phyloP scores from a whole-genome alignment of 2,888 invertebrate genomes.

The Eueremaeus valkanovi region DNA sequence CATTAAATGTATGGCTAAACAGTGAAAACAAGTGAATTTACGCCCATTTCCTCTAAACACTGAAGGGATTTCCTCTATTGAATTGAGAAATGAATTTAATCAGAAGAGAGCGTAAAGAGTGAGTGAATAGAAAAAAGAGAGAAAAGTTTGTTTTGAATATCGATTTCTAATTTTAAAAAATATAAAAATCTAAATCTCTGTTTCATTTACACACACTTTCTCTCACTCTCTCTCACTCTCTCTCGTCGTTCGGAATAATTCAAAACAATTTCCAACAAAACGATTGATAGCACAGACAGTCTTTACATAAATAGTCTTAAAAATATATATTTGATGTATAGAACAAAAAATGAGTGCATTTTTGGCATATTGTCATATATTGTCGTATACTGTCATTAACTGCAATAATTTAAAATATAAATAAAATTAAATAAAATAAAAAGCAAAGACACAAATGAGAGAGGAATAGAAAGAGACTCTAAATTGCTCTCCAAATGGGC shows the following conservation, averaged over 20 bases:
- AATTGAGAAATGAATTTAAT: background rate
- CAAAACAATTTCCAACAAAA: background rate
- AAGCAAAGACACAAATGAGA: too few species aligned
- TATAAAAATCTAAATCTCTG: background rate
- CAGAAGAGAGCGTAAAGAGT: background rate
- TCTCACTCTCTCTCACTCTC: background rate
- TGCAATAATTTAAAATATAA: background rate
- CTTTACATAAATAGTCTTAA: too few species aligned
- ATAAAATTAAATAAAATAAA: too few species aligned
- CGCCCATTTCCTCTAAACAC: constrained; percentile 17
- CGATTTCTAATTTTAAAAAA: background rate
- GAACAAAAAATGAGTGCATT: background rate
- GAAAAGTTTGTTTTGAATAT: background rate
- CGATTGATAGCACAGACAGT: background rate
- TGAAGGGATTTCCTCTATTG: constrained; percentile 17
- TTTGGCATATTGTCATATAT: too few species aligned
- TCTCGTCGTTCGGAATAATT: background rate
- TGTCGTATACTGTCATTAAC: background rate
- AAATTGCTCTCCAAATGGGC: background rate
- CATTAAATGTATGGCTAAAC: background rate
- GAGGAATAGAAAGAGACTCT: background rate
- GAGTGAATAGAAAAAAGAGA: background rate
- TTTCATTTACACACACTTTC: too few species aligned
- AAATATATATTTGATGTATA: too few species aligned
- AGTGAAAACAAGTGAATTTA: constrained; percentile 1